Conservation (phyloP, 2,888 invertebrate species). For the Neria commutata region DNA sequence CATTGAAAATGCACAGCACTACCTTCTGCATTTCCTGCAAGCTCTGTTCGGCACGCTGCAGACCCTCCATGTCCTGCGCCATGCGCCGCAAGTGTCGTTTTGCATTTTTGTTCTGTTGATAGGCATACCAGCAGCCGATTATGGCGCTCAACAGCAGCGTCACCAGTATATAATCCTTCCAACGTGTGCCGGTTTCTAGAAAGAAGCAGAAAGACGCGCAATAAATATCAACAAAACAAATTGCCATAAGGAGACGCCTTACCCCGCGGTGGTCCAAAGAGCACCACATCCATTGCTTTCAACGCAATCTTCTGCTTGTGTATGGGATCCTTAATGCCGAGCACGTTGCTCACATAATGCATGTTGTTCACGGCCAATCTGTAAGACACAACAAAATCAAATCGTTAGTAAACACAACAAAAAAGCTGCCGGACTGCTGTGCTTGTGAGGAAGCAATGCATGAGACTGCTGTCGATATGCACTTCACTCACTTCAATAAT, state of each 20-base stretch:
- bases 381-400: conserved; percentile 33
- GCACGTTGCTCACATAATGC: conserved; percentile 82
- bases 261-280: conserved; percentile 98
- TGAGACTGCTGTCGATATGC: not conserved
- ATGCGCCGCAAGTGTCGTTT: conserved; percentile 86
- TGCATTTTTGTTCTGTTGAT: conserved; percentile 87
- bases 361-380: conserved; percentile 95
- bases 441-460: not conserved
- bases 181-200: conserved; percentile 75
- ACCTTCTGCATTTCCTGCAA: conserved; percentile 82
- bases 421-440: not conserved
- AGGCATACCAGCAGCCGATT: conserved; percentile 90
- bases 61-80: conserved; percentile 92
- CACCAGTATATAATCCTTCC: conserved; percentile 90
- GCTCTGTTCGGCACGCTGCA: conserved; percentile 87
- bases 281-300: conserved; percentile 98
- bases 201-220: conserved; percentile 14
- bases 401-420: not conserved
- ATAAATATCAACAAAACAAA: conserved; percentile 4
- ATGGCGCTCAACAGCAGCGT: conserved; percentile 82
- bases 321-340: conserved; percentile 97
- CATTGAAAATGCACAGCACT: not conserved
- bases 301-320: conserved; percentile 96
- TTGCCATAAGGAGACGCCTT: conserved; percentile 43
- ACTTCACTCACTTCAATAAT: not conserved